These are phyloP conservation scores for Julus scandinavius DNA, from an alignment of 2,888 invertebrate genomes.

Conservation along the genomic window DNA sequence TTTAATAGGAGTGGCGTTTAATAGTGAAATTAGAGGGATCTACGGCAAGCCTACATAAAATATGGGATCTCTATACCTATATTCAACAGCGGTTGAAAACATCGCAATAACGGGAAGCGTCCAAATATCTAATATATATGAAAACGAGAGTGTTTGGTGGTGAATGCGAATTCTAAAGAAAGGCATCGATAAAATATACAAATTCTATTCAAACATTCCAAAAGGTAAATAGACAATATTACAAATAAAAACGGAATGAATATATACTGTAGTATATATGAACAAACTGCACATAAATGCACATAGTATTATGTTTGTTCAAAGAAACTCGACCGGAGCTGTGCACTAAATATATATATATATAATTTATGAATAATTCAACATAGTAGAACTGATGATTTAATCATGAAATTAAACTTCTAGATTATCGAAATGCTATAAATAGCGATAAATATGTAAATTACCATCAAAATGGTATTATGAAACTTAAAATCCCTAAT, in stretches of 20 bases:
- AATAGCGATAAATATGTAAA: too few species aligned
- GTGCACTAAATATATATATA: too few species aligned
- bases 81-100: neutral
- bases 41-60: neutral
- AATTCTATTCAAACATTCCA: neutral
- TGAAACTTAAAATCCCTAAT: too few species aligned
- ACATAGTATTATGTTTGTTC: too few species aligned
- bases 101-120: neutral
- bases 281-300: too few species aligned
- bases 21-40: slow-evolving; percentile 2
- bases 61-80: neutral
- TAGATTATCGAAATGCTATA: too few species aligned
- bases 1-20: neutral
- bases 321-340: too few species aligned
- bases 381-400: too few species aligned
- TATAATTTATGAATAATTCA: too few species aligned
- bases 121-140: neutral
- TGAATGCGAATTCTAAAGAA: neutral
- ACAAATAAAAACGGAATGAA: neutral
- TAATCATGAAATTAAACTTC: too few species aligned
- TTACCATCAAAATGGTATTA: too few species aligned
- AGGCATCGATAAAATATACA: neutral
- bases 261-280: too few species aligned
- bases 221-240: neutral
- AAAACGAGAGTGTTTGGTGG: neutral